Evolutionary conservation across 2,113 vertebrate genomes (phyloP).

Genomic region (Carassius carassius): DNA sequence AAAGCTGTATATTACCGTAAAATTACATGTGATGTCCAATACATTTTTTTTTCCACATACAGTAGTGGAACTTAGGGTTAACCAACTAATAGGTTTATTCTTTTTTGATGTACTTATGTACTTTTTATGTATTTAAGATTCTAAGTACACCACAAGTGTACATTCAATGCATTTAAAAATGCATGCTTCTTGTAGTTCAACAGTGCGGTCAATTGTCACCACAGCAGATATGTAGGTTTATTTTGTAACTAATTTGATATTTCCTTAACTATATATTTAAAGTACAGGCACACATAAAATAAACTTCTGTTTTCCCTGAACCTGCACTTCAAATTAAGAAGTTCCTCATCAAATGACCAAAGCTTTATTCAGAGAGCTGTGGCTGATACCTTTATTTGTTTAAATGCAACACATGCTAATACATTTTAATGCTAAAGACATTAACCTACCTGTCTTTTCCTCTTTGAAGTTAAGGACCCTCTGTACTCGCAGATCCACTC

Average conservation of each 20-base stretch:
- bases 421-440: not conserved
- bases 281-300: not conserved
- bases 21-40: no score
- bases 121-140: no score
- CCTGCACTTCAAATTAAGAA: not conserved
- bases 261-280: not conserved
- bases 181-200: not conserved
- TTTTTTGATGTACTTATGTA: no score
- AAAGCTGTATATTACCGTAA: no score
- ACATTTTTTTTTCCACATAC: no score
- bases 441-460: constrained; percentile 32
- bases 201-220: not conserved
- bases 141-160: not conserved
- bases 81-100: no score
- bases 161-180: not conserved
- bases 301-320: not conserved
- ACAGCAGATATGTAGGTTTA: not conserved
- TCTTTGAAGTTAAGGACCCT: constrained; percentile 47
- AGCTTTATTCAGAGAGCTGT: not conserved
- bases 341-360: not conserved
- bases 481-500: constrained; percentile 14
- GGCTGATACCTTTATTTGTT: constrained; percentile 4
- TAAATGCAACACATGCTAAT: not conserved
- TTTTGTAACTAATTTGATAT: not conserved
- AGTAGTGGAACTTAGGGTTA: no score